These are phyloP conservation scores for Cheilosia scutellata DNA, from an alignment of 2,888 invertebrate species.

Conservation along the genomic window DNA sequence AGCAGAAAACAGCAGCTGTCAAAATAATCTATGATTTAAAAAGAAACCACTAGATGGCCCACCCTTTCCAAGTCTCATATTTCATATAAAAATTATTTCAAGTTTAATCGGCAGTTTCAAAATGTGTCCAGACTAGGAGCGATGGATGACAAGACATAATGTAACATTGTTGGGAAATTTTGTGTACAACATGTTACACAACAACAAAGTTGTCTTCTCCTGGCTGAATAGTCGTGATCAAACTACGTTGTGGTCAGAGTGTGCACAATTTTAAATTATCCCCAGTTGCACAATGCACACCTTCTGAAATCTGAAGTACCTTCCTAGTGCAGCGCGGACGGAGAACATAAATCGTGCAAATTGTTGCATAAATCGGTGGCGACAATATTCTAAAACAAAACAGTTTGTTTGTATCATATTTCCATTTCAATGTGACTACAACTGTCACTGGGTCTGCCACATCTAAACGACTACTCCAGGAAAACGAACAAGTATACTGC, in stretches of 20 bases:
- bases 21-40: no score
- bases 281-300: constrained; percentile 27
- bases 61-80: no score
- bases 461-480: neutral
- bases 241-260: constrained; percentile 28
- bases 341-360: constrained; percentile 42
- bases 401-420: constrained; percentile 15
- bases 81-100: no score
- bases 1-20: no score
- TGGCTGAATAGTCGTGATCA: constrained; percentile 28
- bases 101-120: no score
- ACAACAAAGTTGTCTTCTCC: constrained; percentile 28
- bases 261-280: constrained; percentile 25
- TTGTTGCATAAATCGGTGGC: constrained; percentile 48
- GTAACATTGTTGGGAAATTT: neutral
- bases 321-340: neutral
- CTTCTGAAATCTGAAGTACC: neutral
- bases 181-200: neutral
- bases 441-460: neutral
- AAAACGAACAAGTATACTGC: neutral
- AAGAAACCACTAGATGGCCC: no score
- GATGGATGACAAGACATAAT: neutral
- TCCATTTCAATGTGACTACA: constrained; percentile 3
- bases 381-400: constrained; percentile 31
- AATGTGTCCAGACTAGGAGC: neutral